Base-by-base conservation (phyloP, 2,888 invertebrate genomes). In the Ophioninae sp. region DNA sequence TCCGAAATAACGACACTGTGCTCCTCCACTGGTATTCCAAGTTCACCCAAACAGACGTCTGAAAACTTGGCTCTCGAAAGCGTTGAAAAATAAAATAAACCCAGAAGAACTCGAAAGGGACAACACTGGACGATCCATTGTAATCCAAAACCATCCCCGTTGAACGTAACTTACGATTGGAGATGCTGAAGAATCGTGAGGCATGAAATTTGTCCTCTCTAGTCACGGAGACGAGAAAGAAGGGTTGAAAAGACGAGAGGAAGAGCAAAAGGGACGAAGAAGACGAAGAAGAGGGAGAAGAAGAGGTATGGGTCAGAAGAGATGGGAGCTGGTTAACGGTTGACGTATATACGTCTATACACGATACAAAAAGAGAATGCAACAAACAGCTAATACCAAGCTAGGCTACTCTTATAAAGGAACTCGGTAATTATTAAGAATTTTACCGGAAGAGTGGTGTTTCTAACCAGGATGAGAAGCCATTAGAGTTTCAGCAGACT, bases 141-240 rank as follows among this genome's bases (percentile, higher is more conserved):
- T 61, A 20, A 41, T 30, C 59, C 44, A 8, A 13, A 51, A 59
- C 59, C 51, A 37, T 59, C 7, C 10, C 44, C 22, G 37, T 37
- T 51, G 30, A 23, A 30, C 17, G 41, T 37, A 69, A 51, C 64
- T 73, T 56, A 37, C 61, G 22, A 37, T 61, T 41, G 20, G 20
- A 51, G 39, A 51, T 23, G 68, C 67, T 63, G 56, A 58, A 74
- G 71, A 79, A 75, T 72, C 71, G 74, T 71, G 17, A 63, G 79
- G 72, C 73, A 83, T 80, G 83, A 73, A 83, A 83, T 63, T 76
- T 68, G 56, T 37, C 7, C 59, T 67, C 59, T 22, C 67, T 63
- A 22, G 61, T 76, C 56, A 61, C 63, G 44, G 3, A 39, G 44
- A 67, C 79, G 75, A 68, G 39, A 69, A 69, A 41, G 37, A 69